A percentile compares a stretch with the other conserved stretches of the same genome.
Conservation (phyloP, 2,113 vertebrate species). For the Catharus minimus region DNA sequence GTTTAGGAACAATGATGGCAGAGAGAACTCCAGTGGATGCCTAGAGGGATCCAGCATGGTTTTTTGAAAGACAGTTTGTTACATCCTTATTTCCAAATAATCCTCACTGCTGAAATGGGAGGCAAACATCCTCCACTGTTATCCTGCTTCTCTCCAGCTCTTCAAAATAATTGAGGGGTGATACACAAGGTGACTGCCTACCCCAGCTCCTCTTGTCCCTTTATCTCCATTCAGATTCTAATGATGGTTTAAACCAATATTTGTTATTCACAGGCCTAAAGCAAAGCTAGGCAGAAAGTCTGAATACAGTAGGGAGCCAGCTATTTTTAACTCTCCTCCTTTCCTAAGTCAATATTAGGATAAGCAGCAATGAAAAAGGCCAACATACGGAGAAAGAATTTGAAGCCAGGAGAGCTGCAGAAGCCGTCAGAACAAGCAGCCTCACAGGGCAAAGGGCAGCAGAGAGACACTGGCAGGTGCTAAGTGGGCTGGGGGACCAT, state of each 20-base stretch:
- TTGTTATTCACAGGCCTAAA: slow-evolving; percentile 23
- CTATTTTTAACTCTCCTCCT: slow-evolving; percentile 21
- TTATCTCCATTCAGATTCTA: slow-evolving; percentile 25
- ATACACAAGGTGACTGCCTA: not conserved
- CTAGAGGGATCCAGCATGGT: not conserved
- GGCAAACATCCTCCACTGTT: not conserved
- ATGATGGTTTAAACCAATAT: slow-evolving; percentile 27
- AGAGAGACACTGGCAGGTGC: slow-evolving; percentile 44
- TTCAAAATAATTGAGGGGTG: not conserved
- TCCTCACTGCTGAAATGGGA: not conserved
- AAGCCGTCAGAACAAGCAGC: not conserved
- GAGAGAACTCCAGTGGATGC: not conserved
- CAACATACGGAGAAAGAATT: slow-evolving; percentile 57
- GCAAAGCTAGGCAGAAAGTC: slow-evolving; percentile 24
- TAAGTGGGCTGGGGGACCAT: slow-evolving; percentile 43
- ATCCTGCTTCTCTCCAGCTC: not conserved
- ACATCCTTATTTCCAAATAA: not conserved
- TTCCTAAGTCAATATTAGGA: slow-evolving; percentile 62
- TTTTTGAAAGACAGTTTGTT: not conserved
- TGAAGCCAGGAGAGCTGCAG: slow-evolving; percentile 10
- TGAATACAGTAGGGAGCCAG: not conserved
- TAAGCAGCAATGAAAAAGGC: slow-evolving; percentile 41
- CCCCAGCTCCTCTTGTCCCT: not conserved
- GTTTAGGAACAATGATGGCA: not conserved
- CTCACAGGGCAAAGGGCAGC: slow-evolving; percentile 44